Conservation (phyloP, 2,797 vertebrate genomes). For the Anabacerthia variegaticeps region DNA sequence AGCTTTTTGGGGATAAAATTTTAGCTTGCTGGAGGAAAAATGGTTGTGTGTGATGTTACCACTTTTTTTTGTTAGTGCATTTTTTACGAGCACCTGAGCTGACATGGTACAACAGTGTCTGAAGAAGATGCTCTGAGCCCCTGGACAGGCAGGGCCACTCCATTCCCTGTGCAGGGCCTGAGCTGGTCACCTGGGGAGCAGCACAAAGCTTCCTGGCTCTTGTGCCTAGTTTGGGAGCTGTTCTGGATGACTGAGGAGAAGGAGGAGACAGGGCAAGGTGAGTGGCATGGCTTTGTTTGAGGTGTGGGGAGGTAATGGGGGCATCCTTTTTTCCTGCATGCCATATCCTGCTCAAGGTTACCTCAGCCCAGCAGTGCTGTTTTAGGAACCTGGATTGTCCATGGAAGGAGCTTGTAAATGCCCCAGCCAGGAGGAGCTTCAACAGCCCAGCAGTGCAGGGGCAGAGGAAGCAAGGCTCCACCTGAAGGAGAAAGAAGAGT, state of each 20-base stretch:
- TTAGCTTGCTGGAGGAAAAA: background rate
- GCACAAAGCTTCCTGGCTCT: background rate
- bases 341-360: background rate
- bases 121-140: background rate
- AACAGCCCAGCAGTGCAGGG: background rate
- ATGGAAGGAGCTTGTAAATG: background rate
- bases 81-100: background rate
- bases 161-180: background rate
- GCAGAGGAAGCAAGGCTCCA: background rate
- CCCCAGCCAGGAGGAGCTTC: background rate
- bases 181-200: background rate
- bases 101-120: background rate
- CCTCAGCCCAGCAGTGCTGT: background rate
- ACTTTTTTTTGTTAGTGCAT: background rate
- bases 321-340: background rate
- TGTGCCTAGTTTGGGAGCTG: background rate
- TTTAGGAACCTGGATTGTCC: background rate
- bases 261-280: background rate
- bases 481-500: background rate
- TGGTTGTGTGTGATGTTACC: background rate
- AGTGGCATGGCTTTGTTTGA: background rate
- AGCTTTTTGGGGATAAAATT: background rate
- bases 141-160: background rate
- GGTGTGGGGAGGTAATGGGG: background rate
- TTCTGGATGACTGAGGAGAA: background rate